Evolutionary conservation across 2,113 vertebrate species (phyloP), one percentile per base, ranked within the genome.

Genomic region (Passer montanus): DNA sequence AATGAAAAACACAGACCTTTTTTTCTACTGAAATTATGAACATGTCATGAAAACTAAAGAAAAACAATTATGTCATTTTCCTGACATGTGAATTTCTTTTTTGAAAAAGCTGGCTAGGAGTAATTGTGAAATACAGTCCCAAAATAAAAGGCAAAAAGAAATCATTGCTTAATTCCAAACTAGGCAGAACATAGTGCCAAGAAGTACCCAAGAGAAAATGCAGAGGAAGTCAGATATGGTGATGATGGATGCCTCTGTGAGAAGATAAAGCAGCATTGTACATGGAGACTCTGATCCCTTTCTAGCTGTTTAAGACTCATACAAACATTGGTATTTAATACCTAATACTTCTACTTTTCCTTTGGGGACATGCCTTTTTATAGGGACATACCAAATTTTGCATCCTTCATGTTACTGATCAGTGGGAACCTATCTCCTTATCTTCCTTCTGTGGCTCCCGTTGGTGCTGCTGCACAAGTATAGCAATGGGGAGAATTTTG

Each of bases 41-140:
- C 33, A 7, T 49, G 27, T 66, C 22, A 0, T 87, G 80, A 93
- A 94, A 92, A 83, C 55, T 87, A 82, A 94, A 85, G 91, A 91
- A 91, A 97, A 97, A 96, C 92, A 95, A 96, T 95, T 93, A 95
- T 84, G 84, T 97, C 87, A 95, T 88, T 91, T 97, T 89, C 76
- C 79, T 94, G 89, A 97, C 72, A 94, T 83, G 81, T 75, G 90
- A 88, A 77, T 50, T 84, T 94, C 66, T 87, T 79, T 44, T 80
- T 96, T 66, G n/a, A 84, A 94, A 96, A 95, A 95, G 77, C 79
- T 97, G 90, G 86, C 80, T 81, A 87, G 69, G 80, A 90, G 70
- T 84, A 92, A 87, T 86, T 76, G 86, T 84, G 89, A 88, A 94
- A 93, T 11, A 79, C 7, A 90, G 15, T 90, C 88, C 41, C 68